Evolutionary conservation across 2,797 vertebrate species (phyloP).

Genomic region (Coracias cyanogaster): DNA sequence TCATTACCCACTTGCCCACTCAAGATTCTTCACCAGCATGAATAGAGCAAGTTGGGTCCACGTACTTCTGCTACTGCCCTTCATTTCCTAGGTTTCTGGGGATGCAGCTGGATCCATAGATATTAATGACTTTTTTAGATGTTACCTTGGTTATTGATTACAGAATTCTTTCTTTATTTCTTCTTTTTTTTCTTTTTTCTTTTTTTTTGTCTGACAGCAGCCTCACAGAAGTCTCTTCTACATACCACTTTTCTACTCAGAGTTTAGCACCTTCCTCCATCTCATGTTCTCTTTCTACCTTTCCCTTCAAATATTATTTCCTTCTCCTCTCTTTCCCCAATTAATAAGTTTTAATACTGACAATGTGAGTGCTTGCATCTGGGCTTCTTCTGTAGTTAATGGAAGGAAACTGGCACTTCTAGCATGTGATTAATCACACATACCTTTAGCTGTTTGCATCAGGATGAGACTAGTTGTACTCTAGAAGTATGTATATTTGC

Average conservation of each 20-base stretch:
- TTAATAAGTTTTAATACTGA: background rate
- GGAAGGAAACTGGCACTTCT: background rate
- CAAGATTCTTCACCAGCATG: background rate
- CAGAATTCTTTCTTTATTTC: too few species aligned
- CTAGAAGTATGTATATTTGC: background rate
- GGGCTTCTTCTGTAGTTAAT: background rate
- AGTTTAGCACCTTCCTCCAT: background rate
- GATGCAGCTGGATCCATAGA: background rate
- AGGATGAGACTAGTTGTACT: background rate
- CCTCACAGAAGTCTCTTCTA: background rate
- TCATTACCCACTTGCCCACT: background rate
- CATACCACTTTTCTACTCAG: background rate
- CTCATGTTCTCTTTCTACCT: background rate
- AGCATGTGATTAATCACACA: background rate
- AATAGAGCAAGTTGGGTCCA: background rate
- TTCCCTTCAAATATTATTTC: background rate
- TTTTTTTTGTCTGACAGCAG: background rate
- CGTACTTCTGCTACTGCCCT: background rate
- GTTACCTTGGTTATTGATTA: background rate
- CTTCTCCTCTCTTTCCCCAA: background rate
- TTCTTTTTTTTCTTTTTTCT: background rate
- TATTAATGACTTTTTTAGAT: background rate
- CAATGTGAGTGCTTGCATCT: background rate
- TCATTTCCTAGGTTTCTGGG: background rate
- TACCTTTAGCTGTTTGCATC: background rate